phyloP scores from a whole-genome alignment of 1,140 invertebrate species.

The Diachasmimorpha longicaudata region DNA sequence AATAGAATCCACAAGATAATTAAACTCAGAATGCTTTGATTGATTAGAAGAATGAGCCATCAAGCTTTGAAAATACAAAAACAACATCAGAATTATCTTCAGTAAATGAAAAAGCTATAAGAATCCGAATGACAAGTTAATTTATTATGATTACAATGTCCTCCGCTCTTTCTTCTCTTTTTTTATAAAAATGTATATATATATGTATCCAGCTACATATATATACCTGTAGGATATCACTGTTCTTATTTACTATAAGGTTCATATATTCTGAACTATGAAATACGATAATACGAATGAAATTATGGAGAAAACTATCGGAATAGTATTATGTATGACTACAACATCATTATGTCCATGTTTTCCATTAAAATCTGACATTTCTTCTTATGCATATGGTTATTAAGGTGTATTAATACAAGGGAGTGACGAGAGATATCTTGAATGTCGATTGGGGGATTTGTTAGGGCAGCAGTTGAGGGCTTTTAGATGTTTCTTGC shows the following conservation, averaged over 20 bases:
- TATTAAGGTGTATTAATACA: conserved; percentile 2
- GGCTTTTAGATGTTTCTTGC: not conserved
- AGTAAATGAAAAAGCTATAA: not conserved
- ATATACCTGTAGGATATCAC: conserved; percentile 40
- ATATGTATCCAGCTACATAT: conserved; percentile 2
- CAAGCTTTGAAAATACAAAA: conserved; percentile 3
- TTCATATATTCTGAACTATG: not conserved
- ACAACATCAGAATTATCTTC: not conserved
- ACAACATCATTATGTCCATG: conserved; percentile 24
- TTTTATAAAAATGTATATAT: not conserved
- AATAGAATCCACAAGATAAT: conserved; percentile 10
- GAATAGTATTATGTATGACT: conserved; percentile 24
- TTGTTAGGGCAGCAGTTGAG: not conserved
- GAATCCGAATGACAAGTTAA: not conserved
- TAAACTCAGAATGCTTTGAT: conserved; percentile 1
- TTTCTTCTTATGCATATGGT: conserved; percentile 15
- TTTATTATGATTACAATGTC: not conserved
- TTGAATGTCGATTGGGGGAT: not conserved
- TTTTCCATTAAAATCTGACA: conserved; percentile 21
- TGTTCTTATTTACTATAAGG: conserved; percentile 36
- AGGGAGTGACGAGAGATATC: not conserved
- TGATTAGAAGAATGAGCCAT: not conserved
- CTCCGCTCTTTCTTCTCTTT: not conserved
- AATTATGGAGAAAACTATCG: conserved; percentile 31
- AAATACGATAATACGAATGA: conserved; percentile 18